Evolutionary conservation across 2,113 vertebrate species (phyloP).

Genomic region (Nyctereutes procyonoides): DNA sequence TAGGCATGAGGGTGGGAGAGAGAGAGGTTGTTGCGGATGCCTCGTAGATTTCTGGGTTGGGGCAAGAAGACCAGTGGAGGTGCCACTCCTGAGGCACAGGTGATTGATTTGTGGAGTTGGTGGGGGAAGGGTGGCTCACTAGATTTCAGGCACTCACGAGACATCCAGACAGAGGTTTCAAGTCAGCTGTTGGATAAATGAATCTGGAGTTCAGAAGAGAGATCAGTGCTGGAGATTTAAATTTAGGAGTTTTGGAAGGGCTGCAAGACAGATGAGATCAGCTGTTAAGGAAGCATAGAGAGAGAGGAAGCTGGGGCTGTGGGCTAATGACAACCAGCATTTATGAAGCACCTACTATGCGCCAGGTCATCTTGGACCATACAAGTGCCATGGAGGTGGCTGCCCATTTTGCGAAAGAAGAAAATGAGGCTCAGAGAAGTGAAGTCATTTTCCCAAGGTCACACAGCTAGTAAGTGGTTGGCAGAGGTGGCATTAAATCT

Average conservation of each 20-base stretch:
- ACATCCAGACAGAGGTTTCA: background rate
- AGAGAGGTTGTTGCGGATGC: background rate
- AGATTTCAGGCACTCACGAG: background rate
- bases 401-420: background rate
- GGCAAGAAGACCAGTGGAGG: background rate
- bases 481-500: background rate
- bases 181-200: background rate
- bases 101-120: background rate
- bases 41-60: background rate
- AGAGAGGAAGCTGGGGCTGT: background rate
- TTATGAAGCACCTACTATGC: background rate
- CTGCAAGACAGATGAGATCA: background rate
- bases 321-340: background rate
- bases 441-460: background rate
- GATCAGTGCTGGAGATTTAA: background rate
- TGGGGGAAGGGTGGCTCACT: background rate
- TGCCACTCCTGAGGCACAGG: background rate
- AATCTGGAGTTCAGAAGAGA: conserved; percentile 46
- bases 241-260: background rate
- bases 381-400: background rate
- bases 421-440: background rate
- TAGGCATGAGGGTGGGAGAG: background rate
- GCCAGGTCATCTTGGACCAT: background rate
- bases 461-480: background rate
- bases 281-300: background rate